phyloP scores from a whole-genome alignment of 2,113 vertebrate genomes.

The Syngnathoides biaculeatus region DNA sequence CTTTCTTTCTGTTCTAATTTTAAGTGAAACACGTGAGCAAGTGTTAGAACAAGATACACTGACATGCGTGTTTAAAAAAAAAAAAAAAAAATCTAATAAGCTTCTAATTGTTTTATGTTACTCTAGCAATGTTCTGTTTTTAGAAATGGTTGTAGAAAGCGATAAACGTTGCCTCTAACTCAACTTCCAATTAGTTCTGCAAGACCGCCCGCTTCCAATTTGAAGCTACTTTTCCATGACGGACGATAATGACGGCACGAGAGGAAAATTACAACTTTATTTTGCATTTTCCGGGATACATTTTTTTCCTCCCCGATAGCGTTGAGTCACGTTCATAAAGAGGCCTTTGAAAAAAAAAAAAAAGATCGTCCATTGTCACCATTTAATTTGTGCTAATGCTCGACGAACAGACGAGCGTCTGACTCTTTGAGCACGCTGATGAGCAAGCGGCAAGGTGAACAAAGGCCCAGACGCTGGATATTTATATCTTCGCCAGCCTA shows the following conservation, averaged over 20 bases:
- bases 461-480: conserved; percentile 30
- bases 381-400: conserved; percentile 34
- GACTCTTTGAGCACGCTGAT: conserved; percentile 36
- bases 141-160: conserved; percentile 1
- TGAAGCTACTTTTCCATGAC: background rate
- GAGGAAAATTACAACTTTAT: background rate
- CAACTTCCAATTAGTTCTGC: conserved; percentile 1
- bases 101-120: background rate
- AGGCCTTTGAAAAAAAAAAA: background rate
- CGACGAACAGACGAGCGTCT: conserved; percentile 2
- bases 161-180: conserved; percentile 6
- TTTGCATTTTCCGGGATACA: background rate
- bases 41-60: no score
- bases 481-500: conserved; percentile 50
- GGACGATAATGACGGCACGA: background rate
- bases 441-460: conserved; percentile 35
- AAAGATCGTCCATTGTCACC: conserved; percentile 19
- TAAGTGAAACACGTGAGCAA: no score
- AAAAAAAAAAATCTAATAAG: no score
- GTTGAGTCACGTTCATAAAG: conserved; percentile 1
- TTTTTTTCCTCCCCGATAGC: background rate
- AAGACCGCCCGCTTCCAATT: conserved; percentile 12
- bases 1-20: no score
- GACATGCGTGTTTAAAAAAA: no score
- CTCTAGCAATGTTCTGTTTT: conserved; percentile 37